Base-by-base conservation (phyloP, 2,888 invertebrate genomes). In the Augiades crinisus region DNA sequence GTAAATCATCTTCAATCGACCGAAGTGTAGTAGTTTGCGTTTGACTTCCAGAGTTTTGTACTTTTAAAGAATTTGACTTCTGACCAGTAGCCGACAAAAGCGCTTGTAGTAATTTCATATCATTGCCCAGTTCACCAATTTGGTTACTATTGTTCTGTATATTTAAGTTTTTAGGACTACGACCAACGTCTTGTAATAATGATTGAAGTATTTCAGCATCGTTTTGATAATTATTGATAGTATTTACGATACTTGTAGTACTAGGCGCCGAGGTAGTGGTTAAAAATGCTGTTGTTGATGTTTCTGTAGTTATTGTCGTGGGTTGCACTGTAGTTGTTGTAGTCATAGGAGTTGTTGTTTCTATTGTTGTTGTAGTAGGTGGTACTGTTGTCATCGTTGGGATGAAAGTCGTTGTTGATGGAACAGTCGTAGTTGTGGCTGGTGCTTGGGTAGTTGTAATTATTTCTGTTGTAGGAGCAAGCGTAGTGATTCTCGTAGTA, bases 1-100 rank as follows among this genome's bases (percentile, higher is more conserved):
- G 77, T 8, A 90, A 75, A 51, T 90, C 90, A 16, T 88, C 87
- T 66, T 89, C 80, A 47, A 90, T 72, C 21, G 86, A 83, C 8
- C 84, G 76, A 7, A 68, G 55, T 38, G 86, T 85, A 12, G 80
- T 77, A 10, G 76, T 70, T 62, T 74, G 73, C 19, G 62, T 58
- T 41, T 60, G 62, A 44, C 59, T 64, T 37, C 56, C 66, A 37
- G 64, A 38, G 54, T 67, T 76, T 57, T 67, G 61, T 47, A 65
- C 56, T 8, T 70, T 60, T 24, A 71, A 47, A 33, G 64, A 63
- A 36, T 63, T 68, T 5, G 70, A 61, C 36, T 68, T 75, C 64
- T 70, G 73, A n/a, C 66, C 66, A 46, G 72, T 65, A 36, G 70
- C 74, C n/a, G 72, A 67, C 30, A 87, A 65, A 46, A 86, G 62